A percentile compares a stretch with the other conserved stretches of the same genome.
These are phyloP conservation scores for Tonatia bakeri DNA, from an alignment of 2,113 vertebrate genomes.

Conservation along the genomic window DNA sequence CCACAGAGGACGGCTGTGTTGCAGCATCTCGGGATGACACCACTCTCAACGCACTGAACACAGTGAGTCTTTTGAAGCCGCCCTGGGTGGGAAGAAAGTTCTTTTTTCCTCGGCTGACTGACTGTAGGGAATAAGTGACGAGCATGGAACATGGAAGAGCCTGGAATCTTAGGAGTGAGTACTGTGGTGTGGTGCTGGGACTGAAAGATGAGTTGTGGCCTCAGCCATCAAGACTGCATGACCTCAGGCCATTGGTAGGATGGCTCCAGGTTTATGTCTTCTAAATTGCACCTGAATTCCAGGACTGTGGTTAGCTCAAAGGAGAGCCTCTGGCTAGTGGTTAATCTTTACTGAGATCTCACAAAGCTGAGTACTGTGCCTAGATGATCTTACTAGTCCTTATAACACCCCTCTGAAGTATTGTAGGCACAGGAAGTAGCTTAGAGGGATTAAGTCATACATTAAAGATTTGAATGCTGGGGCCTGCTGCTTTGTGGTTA, in stretches of 20 bases:
- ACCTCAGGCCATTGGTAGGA: not conserved
- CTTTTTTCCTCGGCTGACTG: not conserved
- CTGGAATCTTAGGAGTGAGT: not conserved
- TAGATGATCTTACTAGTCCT: not conserved
- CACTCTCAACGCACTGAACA: conserved; percentile 97
- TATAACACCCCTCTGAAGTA: fast-evolving
- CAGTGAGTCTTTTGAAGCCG: conserved; percentile 83
- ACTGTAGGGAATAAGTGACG: not conserved
- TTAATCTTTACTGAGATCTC: not conserved
- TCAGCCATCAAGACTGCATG: not conserved
- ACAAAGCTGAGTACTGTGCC: not conserved
- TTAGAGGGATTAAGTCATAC: not conserved
- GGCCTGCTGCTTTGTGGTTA: not conserved
- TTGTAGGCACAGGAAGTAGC: not conserved
- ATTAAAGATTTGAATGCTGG: not conserved
- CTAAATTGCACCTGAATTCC: not conserved
- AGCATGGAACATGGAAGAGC: not conserved
- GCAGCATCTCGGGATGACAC: conserved; percentile 98
- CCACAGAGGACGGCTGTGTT: conserved; percentile 96
- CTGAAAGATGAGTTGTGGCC: not conserved
- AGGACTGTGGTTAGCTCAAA: not conserved
- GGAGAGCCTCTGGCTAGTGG: not conserved
- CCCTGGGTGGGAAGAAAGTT: not conserved
- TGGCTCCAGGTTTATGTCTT: not conserved
- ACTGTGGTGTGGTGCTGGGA: not conserved